Evolutionary conservation across 2,113 vertebrate species (phyloP).

Genomic region (Carlito syrichta): DNA sequence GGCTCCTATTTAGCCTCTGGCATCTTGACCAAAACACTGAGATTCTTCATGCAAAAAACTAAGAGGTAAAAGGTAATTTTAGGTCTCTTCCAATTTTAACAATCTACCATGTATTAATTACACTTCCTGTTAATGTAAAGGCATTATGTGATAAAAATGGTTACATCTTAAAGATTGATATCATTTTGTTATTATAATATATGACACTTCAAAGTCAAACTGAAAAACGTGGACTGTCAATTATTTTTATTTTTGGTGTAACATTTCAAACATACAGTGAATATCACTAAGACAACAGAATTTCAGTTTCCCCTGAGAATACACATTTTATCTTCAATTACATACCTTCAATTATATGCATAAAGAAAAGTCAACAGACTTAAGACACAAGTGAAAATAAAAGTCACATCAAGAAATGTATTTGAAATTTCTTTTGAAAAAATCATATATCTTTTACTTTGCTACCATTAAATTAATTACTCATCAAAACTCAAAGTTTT

Average conservation of each 20-base stretch:
- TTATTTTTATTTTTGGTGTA: background rate
- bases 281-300: background rate
- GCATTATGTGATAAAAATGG: background rate
- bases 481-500: background rate
- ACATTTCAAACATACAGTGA: background rate
- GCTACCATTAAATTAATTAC: background rate
- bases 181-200: background rate
- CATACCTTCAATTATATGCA: background rate
- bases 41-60: background rate
- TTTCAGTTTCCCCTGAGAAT: background rate
- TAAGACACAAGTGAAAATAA: background rate
- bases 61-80: background rate
- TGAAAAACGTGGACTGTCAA: background rate
- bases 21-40: background rate
- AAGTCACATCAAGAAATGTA: background rate
- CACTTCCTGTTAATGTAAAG: background rate
- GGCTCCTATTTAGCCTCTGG: background rate
- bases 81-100: background rate
- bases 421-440: constrained; percentile 22
- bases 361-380: background rate
- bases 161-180: background rate
- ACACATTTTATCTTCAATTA: background rate
- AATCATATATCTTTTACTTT: background rate
- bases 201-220: background rate
- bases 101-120: background rate